Evolutionary conservation across 2,113 vertebrate genomes (phyloP).

Genomic region (Heteronetta atricapilla): DNA sequence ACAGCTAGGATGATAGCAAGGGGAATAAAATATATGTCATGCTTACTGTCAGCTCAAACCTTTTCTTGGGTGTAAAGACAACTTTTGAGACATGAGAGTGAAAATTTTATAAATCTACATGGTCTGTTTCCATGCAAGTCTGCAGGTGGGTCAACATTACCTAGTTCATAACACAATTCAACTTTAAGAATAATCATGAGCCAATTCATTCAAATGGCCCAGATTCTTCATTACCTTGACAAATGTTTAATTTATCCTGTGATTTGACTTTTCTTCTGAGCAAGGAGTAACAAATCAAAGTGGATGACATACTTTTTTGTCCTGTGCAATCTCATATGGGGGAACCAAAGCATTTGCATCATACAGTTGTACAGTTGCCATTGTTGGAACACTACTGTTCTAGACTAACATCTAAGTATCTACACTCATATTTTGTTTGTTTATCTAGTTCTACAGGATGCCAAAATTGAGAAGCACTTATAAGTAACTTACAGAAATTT

Average conservation of each 20-base stretch:
- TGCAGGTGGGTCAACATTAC: not conserved
- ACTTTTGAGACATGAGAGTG: not conserved
- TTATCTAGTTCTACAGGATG: not conserved
- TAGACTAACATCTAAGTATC: not conserved
- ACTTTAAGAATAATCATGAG: not conserved
- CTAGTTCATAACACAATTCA: not conserved
- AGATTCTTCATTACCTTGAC: not conserved
- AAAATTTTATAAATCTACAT: not conserved
- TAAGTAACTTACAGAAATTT: not conserved
- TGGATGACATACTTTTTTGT: not conserved
- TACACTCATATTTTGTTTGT: not conserved
- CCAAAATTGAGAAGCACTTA: not conserved
- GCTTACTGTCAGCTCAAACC: not conserved
- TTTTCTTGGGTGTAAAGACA: not conserved
- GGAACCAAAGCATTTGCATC: not conserved
- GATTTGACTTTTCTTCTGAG: conserved; percentile 15
- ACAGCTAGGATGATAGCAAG: not conserved
- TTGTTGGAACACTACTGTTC: not conserved
- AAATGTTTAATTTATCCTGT: conserved; percentile 19
- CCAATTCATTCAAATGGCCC: not conserved
- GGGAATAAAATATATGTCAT: not conserved
- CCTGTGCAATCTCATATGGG: not conserved
- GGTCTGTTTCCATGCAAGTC: not conserved
- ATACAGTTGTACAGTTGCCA: not conserved
- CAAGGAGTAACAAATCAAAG: not conserved